A percentile compares a stretch with the other conserved stretches of the same genome.
phyloP scores from a whole-genome alignment of 2,888 invertebrate genomes.

The Meiosimyza platycephala region DNA sequence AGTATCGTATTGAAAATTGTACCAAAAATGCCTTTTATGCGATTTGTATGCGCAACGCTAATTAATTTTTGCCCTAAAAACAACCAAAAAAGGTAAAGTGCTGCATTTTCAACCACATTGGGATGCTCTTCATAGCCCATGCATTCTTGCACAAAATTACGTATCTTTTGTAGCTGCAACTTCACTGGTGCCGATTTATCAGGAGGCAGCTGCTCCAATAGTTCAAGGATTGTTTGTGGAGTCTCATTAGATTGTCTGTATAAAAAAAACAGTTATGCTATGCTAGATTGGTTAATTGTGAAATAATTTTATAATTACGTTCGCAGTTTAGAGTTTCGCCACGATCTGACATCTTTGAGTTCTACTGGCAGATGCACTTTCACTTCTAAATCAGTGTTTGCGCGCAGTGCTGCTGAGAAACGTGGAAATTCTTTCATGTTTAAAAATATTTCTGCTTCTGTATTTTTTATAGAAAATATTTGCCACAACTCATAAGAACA shows the following conservation, averaged over 20 bases:
- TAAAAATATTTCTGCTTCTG: neutral
- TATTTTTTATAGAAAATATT: no score
- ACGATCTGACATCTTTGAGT: conserved; percentile 38
- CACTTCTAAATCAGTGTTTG: conserved; percentile 71
- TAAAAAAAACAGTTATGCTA: conserved; percentile 3
- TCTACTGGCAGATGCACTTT: conserved; percentile 48
- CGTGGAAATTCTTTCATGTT: conserved; percentile 69
- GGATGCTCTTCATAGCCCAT: conserved; percentile 71
- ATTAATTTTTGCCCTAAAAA: conserved; percentile 72
- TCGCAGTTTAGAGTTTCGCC: conserved; percentile 34
- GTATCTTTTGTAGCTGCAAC: conserved; percentile 61
- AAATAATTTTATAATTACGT: conserved; percentile 49
- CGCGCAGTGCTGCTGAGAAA: conserved; percentile 75
- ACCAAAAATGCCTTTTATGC: conserved; percentile 74
- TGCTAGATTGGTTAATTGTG: conserved; percentile 27
- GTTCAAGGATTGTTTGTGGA: conserved; percentile 51
- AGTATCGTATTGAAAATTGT: conserved; percentile 69
- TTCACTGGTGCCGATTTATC: conserved; percentile 52
- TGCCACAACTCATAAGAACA: no score
- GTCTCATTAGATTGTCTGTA: conserved; percentile 11
- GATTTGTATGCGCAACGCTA: conserved; percentile 71
- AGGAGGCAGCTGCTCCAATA: conserved; percentile 51
- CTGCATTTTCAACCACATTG: conserved; percentile 74
- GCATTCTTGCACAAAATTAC: conserved; percentile 63
- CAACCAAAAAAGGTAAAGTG: conserved; percentile 72